These are phyloP conservation scores for Albula goreensis DNA, from an alignment of 2,113 vertebrate genomes.

Conservation along the genomic window DNA sequence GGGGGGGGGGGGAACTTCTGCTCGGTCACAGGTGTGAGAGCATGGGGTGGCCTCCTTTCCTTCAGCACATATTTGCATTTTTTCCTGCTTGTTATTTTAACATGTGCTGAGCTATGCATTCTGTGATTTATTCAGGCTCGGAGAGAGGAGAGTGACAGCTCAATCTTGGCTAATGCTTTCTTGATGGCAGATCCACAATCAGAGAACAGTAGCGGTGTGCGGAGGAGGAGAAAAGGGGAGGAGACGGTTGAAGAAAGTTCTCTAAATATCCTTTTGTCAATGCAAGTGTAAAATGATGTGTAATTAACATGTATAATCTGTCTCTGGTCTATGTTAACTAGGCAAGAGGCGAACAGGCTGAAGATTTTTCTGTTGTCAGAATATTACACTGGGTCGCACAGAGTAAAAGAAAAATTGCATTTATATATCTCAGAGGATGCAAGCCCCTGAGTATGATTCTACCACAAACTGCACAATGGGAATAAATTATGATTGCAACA, in stretches of 20 bases:
- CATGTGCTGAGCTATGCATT: slow-evolving; percentile 47
- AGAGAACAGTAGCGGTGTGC: slow-evolving; percentile 2
- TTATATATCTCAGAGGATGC: not conserved
- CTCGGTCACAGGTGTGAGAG: slow-evolving; percentile 56
- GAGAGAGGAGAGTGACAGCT: slow-evolving; percentile 44
- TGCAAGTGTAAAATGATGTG: not conserved
- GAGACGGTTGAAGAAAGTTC: slow-evolving; percentile 14
- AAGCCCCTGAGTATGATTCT: slow-evolving; percentile 1
- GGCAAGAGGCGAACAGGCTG: not conserved
- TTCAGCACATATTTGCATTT: slow-evolving; percentile 59
- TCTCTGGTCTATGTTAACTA: not conserved
- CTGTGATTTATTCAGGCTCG: slow-evolving; percentile 22
- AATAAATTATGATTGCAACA: not conserved
- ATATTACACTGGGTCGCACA: not conserved
- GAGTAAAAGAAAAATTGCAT: not conserved
- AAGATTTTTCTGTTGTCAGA: not conserved
- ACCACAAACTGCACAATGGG: not conserved
- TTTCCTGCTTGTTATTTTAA: slow-evolving; percentile 65
- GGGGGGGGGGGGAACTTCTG: slow-evolving; percentile 14
- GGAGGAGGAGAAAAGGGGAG: slow-evolving; percentile 21
- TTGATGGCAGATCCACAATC: slow-evolving; percentile 51
- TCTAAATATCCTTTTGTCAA: not conserved
- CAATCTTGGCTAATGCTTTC: slow-evolving; percentile 42
- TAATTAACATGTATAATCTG: not conserved
- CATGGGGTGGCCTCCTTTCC: slow-evolving; percentile 37